Percentiles rank a stretch among this genome's conserved stretches.
These are phyloP conservation scores for Emydocephalus ijimae DNA, from an alignment of 2,113 vertebrate genomes.

Conservation along the genomic window DNA sequence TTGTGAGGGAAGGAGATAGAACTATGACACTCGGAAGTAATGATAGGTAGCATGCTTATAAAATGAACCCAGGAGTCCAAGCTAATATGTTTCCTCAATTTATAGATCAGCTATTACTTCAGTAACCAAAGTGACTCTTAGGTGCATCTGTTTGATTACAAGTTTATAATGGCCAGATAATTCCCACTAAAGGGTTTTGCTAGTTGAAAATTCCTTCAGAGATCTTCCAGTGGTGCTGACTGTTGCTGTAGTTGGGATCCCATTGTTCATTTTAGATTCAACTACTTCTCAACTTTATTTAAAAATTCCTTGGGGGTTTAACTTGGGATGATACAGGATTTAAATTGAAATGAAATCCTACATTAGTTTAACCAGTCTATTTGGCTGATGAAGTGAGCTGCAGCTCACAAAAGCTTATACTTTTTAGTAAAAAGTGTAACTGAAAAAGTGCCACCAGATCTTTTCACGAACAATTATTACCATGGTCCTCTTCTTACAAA, in stretches of 20 bases:
- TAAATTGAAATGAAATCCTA: not conserved
- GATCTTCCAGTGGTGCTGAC: not conserved
- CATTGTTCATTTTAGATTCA: not conserved
- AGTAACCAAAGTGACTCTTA: not conserved
- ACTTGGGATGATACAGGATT: not conserved
- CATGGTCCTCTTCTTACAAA: not conserved
- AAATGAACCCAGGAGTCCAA: not conserved
- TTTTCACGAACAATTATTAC: not conserved
- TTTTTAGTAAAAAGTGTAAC: not conserved
- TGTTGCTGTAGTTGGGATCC: not conserved
- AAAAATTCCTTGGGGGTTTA: not conserved
- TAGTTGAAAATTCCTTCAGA: not conserved
- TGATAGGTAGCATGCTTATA: not conserved
- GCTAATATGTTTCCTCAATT: not conserved
- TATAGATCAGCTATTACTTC: not conserved
- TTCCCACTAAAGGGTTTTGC: not conserved
- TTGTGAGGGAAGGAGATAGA: not conserved
- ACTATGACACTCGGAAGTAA: not conserved
- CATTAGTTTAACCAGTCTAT: not conserved
- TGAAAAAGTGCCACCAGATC: not conserved
- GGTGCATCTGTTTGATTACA: not conserved
- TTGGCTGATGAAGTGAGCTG: not conserved
- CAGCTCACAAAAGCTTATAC: not conserved
- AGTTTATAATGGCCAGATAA: not conserved
- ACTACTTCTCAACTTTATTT: not conserved